A percentile compares a stretch with the other conserved stretches of the same genome.
Evolutionary conservation across 2,113 vertebrate species (phyloP).

Genomic region (Tachysurus vachellii): DNA sequence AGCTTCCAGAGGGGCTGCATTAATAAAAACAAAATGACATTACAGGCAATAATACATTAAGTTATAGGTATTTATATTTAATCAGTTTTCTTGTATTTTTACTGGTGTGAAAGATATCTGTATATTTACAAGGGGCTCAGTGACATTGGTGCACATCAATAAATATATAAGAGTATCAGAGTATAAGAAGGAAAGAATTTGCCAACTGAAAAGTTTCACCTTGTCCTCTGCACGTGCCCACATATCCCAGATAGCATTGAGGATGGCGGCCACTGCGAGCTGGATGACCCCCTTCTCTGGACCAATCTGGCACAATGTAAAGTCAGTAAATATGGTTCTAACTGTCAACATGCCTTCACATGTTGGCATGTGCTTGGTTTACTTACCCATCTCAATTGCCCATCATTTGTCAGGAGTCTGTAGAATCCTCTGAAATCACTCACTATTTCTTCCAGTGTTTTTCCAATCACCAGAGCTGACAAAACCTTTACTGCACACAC

Average conservation of each 20-base stretch:
- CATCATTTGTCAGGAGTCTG: conserved; percentile 73
- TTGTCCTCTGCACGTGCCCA: conserved; percentile 79
- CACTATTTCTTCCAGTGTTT: conserved; percentile 73
- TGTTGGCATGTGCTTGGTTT: background rate
- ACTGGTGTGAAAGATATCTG: background rate
- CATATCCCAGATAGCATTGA: conserved; percentile 82
- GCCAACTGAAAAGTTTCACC: conserved; percentile 54
- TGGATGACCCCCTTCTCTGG: conserved; percentile 79
- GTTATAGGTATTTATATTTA: background rate
- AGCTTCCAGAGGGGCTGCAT: conserved; percentile 81
- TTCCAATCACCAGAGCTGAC: conserved; percentile 70
- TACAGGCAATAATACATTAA: background rate
- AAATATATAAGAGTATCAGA: background rate
- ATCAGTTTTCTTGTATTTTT: background rate
- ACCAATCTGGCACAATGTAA: conserved; percentile 65
- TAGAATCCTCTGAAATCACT: conserved; percentile 78
- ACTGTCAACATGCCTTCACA: no score
- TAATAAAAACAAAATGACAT: conserved; percentile 36
- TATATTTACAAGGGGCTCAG: no score
- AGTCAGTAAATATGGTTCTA: background rate
- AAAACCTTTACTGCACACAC: conserved; percentile 73
- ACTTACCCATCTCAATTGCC: conserved; percentile 80
- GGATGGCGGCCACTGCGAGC: conserved; percentile 73
- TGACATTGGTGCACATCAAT: background rate
- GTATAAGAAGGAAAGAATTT: background rate